Evolutionary conservation across 2,113 vertebrate genomes (phyloP).

Genomic region (Numida meleagris): DNA sequence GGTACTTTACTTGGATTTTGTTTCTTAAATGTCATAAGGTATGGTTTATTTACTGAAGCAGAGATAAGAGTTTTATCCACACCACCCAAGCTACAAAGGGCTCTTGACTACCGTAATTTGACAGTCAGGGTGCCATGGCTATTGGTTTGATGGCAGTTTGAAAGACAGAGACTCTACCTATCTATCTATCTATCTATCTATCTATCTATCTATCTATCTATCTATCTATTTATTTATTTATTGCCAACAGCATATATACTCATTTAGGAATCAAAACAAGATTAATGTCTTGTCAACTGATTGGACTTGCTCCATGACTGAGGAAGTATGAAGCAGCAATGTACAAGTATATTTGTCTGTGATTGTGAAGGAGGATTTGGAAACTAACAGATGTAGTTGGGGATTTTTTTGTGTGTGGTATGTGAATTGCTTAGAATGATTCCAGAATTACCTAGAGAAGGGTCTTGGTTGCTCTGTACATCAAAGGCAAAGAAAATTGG

Average conservation of each 20-base stretch:
- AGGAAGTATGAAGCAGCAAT: neutral
- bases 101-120: neutral
- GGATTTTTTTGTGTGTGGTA: neutral
- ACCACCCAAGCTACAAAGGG: neutral
- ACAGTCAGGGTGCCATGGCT: neutral
- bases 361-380: neutral
- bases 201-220: neutral
- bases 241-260: neutral
- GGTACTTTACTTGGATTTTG: neutral
- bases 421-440: neutral
- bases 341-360: neutral
- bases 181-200: too few relatives aligned
- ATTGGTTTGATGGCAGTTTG: neutral
- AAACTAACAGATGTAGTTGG: neutral
- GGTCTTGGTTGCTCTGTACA: neutral
- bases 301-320: neutral
- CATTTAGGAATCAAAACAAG: neutral
- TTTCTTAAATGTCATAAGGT: neutral
- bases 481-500: neutral
- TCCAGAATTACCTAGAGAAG: neutral
- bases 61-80: neutral
- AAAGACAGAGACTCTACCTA: neutral
- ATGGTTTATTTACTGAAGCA: neutral
- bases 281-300: neutral
- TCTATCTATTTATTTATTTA: neutral